These are phyloP conservation scores for Vicugna pacos DNA, from an alignment of 2,113 vertebrate genomes.

Conservation along the genomic window DNA sequence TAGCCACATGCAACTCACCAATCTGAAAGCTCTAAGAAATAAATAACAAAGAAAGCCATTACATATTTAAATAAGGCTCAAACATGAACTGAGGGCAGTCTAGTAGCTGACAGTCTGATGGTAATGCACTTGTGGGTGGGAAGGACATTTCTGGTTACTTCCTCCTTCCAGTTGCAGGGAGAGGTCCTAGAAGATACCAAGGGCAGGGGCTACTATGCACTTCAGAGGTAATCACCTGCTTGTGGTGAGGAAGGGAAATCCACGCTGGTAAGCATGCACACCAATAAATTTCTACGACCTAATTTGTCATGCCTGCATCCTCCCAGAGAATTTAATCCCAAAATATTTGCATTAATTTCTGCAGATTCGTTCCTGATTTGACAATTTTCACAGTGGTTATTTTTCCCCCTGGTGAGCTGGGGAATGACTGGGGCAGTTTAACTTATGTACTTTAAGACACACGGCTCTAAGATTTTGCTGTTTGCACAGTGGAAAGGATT, in stretches of 20 bases:
- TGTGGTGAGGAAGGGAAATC: background rate
- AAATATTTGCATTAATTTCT: conserved; percentile 66
- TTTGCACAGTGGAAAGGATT: conserved; percentile 60
- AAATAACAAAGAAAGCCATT: conserved; percentile 46
- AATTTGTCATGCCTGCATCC: background rate
- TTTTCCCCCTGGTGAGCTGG: background rate
- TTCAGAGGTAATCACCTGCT: background rate
- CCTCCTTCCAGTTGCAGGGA: background rate
- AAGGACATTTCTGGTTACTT: background rate
- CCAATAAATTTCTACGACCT: background rate
- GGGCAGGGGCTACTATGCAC: background rate
- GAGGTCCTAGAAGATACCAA: background rate
- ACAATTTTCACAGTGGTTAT: conserved; percentile 13
- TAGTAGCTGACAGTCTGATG: background rate
- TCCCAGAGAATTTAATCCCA: background rate
- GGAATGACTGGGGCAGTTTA: conserved; percentile 43
- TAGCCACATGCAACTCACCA: conserved; percentile 46
- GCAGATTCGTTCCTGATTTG: conserved; percentile 34
- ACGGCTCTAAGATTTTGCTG: conserved; percentile 40
- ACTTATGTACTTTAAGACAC: background rate
- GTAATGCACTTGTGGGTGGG: background rate
- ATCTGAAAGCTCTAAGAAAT: conserved; percentile 28
- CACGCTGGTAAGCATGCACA: background rate
- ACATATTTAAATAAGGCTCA: conserved; percentile 4
- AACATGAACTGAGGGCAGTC: background rate